These are phyloP conservation scores for Hirtodrosophila alboralis DNA, from an alignment of 2,888 invertebrate species.

Conservation along the genomic window DNA sequence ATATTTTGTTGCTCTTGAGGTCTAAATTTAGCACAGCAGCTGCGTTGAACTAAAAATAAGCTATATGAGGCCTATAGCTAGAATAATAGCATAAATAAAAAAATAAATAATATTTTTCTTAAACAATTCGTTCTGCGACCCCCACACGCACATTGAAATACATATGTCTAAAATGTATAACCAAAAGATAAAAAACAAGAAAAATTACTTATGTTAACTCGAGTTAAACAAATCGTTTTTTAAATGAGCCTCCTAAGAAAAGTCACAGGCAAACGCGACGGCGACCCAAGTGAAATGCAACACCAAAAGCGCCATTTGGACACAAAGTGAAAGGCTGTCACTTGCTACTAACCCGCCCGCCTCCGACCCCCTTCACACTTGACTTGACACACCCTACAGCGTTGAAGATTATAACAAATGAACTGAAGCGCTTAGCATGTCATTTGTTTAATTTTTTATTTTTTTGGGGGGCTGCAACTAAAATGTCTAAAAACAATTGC, in stretches of 20 bases:
- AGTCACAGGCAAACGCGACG: constrained; percentile 19
- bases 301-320: constrained; percentile 64
- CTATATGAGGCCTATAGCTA: not conserved
- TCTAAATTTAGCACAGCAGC: constrained; percentile 47
- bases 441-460: constrained; percentile 52
- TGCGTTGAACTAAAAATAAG: constrained; percentile 2
- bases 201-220: constrained; percentile 68
- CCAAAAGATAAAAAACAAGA: constrained; percentile 65
- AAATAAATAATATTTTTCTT: constrained; percentile 26
- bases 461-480: constrained; percentile 5
- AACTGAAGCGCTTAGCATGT: constrained; percentile 64
- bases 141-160: constrained; percentile 19
- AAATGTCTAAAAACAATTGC: constrained; percentile 22
- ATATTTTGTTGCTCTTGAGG: constrained; percentile 5
- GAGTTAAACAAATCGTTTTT: constrained; percentile 75
- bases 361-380: not conserved
- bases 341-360: constrained; percentile 29
- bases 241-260: constrained; percentile 54
- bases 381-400: not conserved
- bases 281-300: constrained; percentile 68
- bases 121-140: constrained; percentile 35
- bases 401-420: constrained; percentile 60
- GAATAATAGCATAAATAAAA: constrained; percentile 23
- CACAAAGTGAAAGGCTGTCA: constrained; percentile 75
- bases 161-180: constrained; percentile 12